A percentile compares a stretch with the other conserved stretches of the same genome.
Evolutionary conservation across 2,797 vertebrate genomes (phyloP).

Genomic region (Syndactyla subalaris): DNA sequence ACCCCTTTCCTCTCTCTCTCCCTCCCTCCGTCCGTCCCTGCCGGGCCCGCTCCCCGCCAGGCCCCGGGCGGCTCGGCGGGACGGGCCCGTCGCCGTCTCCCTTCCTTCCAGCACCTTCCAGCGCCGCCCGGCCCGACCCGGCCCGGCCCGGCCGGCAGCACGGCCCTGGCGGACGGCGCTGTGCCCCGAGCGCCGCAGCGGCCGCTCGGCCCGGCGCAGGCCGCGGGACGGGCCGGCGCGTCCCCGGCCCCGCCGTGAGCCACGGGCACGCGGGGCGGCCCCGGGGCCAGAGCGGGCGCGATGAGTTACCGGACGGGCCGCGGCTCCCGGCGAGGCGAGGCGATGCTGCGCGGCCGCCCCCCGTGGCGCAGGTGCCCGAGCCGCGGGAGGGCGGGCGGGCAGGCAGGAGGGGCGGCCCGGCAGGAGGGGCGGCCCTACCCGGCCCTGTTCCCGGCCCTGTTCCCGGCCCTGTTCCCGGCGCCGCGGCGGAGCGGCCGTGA

Average conservation of each 20-base stretch:
- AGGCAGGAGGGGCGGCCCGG: not conserved
- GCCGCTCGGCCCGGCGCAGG: not conserved
- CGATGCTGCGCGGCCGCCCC: not conserved
- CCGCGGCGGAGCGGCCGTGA: not conserved
- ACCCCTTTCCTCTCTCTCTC: not conserved
- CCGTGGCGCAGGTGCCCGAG: not conserved
- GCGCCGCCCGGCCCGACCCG: not conserved
- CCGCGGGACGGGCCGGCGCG: not conserved
- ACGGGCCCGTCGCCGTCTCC: not conserved
- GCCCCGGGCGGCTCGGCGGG: not conserved
- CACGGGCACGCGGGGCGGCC: not conserved
- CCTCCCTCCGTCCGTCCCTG: not conserved
- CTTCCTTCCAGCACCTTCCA: not conserved
- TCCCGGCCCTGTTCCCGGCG: not conserved
- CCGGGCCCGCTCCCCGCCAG: not conserved
- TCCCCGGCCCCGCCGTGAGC: not conserved
- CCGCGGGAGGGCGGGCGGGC: not conserved
- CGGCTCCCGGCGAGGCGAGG: not conserved
- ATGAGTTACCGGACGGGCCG: not conserved
- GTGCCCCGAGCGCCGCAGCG: not conserved
- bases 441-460: too few species aligned
- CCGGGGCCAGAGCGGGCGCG: not conserved
- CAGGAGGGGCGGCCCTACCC: not conserved
- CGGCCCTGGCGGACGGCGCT: not conserved
- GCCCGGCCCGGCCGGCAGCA: not conserved